A percentile compares a stretch with the other conserved stretches of the same genome.
Evolutionary conservation across 2,797 vertebrate species (phyloP).

Genomic region (Pteronotus mesoamericanus): DNA sequence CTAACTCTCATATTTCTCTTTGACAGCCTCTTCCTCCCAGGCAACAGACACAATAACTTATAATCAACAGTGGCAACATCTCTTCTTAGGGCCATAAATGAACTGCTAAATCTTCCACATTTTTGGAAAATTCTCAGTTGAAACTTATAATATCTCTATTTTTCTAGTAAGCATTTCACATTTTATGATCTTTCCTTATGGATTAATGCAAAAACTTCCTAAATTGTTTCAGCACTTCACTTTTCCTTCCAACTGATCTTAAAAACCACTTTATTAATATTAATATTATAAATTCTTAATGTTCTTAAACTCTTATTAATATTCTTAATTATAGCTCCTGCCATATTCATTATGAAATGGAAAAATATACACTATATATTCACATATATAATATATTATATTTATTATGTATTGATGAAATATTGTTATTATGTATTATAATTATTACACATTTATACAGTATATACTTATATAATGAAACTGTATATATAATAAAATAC

Average conservation of each 20-base stretch:
- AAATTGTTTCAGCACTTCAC: neutral
- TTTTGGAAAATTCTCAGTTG: neutral
- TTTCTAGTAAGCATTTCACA: neutral
- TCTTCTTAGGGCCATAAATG: neutral
- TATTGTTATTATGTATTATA: neutral
- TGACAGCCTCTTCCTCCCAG: neutral
- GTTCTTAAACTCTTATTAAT: neutral
- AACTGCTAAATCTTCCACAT: neutral
- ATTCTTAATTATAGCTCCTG: neutral
- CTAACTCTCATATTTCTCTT: neutral
- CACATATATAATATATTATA: neutral
- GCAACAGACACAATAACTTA: neutral
- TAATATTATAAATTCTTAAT: neutral
- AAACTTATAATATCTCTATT: neutral
- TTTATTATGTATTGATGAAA: neutral
- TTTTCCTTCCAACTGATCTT: neutral
- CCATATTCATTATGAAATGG: neutral
- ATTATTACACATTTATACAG: neutral
- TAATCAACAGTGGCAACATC: neutral
- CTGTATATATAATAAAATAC: neutral
- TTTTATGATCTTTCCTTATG: neutral
- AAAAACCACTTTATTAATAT: neutral
- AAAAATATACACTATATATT: neutral
- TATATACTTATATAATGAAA: neutral
- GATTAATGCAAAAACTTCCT: neutral